Base-by-base conservation (phyloP, 1,140 invertebrate genomes). In the Marisa cornuarietis region DNA sequence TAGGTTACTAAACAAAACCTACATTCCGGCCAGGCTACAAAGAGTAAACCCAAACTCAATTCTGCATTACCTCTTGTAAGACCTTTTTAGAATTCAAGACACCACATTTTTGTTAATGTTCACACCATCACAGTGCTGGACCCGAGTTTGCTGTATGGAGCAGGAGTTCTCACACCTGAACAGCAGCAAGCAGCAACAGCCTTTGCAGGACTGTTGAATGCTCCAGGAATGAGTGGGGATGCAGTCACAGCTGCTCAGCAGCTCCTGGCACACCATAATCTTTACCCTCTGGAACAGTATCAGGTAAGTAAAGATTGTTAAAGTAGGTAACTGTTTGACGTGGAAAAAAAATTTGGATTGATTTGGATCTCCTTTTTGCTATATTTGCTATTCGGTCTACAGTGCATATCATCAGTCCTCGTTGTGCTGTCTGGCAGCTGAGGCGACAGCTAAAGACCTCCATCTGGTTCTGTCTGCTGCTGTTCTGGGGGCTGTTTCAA, bases 151-250 rank as follows among this genome's bases (percentile, higher is more conserved):
- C 76, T 54, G 51, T 63, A 68, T 62, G 52, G 51, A 26, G 63
- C 42, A 24, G 51, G 76, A 24, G 20, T 77, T 14, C 76, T 77
- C 42, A 77, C 42, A 10, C 76, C 76, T 18, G 83, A 83, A 61
- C 80, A 83, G 71, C 83, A 82, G 61, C 71, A 82, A 71, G 80
- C 80, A 49, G 79, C 77, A 71, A 49, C 82, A 54, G 71, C 78
- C 61, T 76, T 82, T 78, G 83, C 80, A 68, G n/a, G 54, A n/a
- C 71, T 72, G 65, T 52, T 26, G 13, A 22, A 42, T 66, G 63
- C 68, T 42, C 54, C 54, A 58, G 54, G 54, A 58, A 58, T 58
- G 54, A 58, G 79, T 61, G 72, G 58, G 10, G 72, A 80, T 65
- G 58, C 72, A 51, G 79, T 72, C 54, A 24, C 68, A 51, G 76